These are phyloP conservation scores for Drosophila navojoa DNA, from an alignment of 1,140 invertebrate genomes.

Conservation along the genomic window DNA sequence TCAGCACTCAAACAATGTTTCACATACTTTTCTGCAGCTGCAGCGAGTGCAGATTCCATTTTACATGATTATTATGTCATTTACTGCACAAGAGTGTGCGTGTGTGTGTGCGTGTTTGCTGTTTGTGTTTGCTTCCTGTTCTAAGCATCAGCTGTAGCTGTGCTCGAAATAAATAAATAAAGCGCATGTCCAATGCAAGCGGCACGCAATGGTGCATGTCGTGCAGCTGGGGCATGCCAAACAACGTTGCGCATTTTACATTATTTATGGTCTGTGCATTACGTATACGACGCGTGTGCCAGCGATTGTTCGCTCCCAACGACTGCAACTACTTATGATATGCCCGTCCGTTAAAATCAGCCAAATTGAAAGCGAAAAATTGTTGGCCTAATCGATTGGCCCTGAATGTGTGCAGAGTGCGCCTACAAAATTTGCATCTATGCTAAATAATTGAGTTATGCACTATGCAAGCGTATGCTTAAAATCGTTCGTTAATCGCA, in stretches of 20 bases:
- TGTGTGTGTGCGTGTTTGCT: constrained; percentile 4
- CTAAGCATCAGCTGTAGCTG: constrained; percentile 29
- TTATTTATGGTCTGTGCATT: constrained; percentile 69
- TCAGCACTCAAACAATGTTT: background rate
- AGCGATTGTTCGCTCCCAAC: constrained; percentile 1
- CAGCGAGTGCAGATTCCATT: background rate
- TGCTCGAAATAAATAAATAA: constrained; percentile 49
- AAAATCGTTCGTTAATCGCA: background rate
- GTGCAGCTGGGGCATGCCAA: constrained; percentile 27
- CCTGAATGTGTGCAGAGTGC: constrained; percentile 12
- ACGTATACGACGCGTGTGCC: constrained; percentile 60
- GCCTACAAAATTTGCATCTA: background rate
- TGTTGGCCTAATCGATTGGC: constrained; percentile 33
- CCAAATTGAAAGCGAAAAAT: constrained; percentile 64
- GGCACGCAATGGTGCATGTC: constrained; percentile 52
- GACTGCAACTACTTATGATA: constrained; percentile 33
- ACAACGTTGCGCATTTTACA: constrained; percentile 46
- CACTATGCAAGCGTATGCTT: background rate
- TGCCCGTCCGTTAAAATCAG: constrained; percentile 30
- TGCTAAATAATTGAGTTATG: constrained; percentile 29
- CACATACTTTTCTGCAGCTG: background rate
- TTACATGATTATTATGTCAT: constrained; percentile 9
- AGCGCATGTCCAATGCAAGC: constrained; percentile 40
- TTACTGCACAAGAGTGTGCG: background rate
- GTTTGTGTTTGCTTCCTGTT: constrained; percentile 12